Percentiles rank a stretch among this genome's conserved stretches.
These are phyloP conservation scores for Stenurella melanura DNA, from an alignment of 2,888 invertebrate genomes.

Conservation along the genomic window DNA sequence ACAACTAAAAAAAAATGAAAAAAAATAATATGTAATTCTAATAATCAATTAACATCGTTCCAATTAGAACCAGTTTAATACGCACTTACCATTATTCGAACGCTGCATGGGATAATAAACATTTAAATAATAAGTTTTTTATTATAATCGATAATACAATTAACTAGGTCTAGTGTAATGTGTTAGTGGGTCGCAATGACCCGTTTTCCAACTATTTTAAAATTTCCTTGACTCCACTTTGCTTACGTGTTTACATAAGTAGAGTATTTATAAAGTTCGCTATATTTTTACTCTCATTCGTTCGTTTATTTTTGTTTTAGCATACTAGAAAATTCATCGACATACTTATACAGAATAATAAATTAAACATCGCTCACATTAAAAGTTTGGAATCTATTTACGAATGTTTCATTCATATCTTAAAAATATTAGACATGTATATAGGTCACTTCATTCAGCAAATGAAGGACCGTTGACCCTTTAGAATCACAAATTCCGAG, in stretches of 20 bases:
- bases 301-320: slow-evolving; percentile 29
- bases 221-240: slow-evolving; percentile 56
- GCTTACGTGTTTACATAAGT: slow-evolving; percentile 33
- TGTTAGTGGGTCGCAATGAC: slow-evolving; percentile 68
- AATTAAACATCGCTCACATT: slow-evolving; percentile 10
- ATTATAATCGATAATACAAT: slow-evolving; percentile 32
- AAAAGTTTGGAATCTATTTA: slow-evolving; percentile 10
- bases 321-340: slow-evolving; percentile 4
- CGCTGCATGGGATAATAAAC: not conserved
- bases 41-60: slow-evolving; percentile 16
- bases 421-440: slow-evolving; percentile 13
- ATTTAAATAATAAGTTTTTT: slow-evolving; percentile 27
- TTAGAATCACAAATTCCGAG: not conserved
- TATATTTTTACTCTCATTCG: slow-evolving; percentile 26
- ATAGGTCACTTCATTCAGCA: not conserved
- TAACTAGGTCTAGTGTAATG: slow-evolving; percentile 67
- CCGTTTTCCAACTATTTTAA: slow-evolving; percentile 63
- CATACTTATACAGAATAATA: slow-evolving; percentile 17
- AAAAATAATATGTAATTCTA: not conserved
- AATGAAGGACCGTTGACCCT: slow-evolving; percentile 5
- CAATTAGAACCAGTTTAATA: slow-evolving; percentile 33
- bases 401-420: slow-evolving; percentile 13
- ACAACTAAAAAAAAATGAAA: not conserved
- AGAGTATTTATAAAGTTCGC: slow-evolving; percentile 35
- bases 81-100: not conserved